A percentile compares a stretch with the other conserved stretches of the same genome.
These are phyloP conservation scores for Dendrolimus pini DNA, from an alignment of 2,888 invertebrate genomes.

Conservation along the genomic window DNA sequence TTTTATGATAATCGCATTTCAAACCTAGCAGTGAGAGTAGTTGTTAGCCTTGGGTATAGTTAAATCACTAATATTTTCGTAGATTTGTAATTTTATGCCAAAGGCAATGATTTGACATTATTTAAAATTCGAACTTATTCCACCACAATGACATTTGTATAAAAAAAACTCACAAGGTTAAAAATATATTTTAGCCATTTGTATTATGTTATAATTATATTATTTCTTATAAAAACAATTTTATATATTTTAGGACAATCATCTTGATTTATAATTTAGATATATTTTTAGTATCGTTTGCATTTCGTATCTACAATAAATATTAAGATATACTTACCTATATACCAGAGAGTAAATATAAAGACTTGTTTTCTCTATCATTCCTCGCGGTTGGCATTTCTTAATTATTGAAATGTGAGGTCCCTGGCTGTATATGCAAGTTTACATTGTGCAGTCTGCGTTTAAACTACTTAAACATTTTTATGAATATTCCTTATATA, in stretches of 20 bases:
- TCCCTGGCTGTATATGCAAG: neutral
- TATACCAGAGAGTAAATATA: neutral
- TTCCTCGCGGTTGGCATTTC: neutral
- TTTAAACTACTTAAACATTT: neutral
- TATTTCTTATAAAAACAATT: neutral
- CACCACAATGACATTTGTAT: no score
- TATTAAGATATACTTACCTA: neutral
- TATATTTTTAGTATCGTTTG: slow-evolving; percentile 5
- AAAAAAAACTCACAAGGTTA: neutral
- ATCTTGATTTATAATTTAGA: slow-evolving; percentile 6
- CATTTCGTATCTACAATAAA: slow-evolving; percentile 1
- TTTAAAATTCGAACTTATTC: no score
- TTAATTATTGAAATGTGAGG: neutral
- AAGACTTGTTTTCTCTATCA: neutral
- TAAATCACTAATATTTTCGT: no score
- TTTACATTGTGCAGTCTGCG: neutral
- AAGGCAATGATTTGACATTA: no score
- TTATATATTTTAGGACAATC: slow-evolving; percentile 1
- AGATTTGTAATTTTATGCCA: no score
- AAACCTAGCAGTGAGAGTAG: no score
- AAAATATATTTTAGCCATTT: neutral
- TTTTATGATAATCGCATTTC: no score
- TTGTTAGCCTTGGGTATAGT: no score
- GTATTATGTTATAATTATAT: neutral
- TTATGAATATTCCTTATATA: neutral